Conservation (phyloP, 2,113 vertebrate species). For the Rostratula benghalensis region DNA sequence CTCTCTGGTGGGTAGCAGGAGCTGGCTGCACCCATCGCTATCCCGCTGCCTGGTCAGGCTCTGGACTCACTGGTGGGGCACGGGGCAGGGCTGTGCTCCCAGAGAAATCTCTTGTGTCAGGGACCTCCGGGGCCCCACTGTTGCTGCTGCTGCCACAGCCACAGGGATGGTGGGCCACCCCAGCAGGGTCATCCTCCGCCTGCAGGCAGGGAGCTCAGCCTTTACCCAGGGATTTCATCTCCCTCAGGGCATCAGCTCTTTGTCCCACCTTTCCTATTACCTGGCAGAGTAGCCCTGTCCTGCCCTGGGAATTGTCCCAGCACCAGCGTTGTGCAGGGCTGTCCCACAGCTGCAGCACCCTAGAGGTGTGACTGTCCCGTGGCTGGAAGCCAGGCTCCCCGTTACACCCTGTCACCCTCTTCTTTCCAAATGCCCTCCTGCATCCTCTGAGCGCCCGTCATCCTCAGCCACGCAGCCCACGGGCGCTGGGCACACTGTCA, state of each 20-base stretch:
- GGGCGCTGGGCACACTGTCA: neutral
- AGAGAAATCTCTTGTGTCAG: neutral
- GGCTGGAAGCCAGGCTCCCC: neutral
- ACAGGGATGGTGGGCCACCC: neutral
- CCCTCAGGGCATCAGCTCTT: neutral
- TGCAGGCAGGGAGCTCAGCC: neutral
- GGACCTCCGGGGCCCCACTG: neutral
- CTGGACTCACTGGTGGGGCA: neutral
- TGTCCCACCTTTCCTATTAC: neutral
- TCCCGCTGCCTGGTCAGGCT: neutral
- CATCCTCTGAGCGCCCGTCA: accelerated
- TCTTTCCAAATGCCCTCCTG: neutral
- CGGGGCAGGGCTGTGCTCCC: neutral
- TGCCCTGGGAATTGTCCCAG: neutral
- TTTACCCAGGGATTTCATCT: neutral
- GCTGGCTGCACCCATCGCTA: accelerated
- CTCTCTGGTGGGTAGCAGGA: accelerated
- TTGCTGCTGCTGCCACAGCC: neutral
- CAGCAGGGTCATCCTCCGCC: neutral
- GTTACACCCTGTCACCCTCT: neutral
- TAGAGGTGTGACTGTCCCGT: neutral
- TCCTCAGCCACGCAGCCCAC: accelerated
- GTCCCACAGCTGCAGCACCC: neutral
- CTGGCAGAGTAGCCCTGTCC: neutral
- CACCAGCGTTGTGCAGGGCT: neutral